Base-by-base conservation (phyloP, 2,113 vertebrate genomes). In the Puffinus mauretanicus region DNA sequence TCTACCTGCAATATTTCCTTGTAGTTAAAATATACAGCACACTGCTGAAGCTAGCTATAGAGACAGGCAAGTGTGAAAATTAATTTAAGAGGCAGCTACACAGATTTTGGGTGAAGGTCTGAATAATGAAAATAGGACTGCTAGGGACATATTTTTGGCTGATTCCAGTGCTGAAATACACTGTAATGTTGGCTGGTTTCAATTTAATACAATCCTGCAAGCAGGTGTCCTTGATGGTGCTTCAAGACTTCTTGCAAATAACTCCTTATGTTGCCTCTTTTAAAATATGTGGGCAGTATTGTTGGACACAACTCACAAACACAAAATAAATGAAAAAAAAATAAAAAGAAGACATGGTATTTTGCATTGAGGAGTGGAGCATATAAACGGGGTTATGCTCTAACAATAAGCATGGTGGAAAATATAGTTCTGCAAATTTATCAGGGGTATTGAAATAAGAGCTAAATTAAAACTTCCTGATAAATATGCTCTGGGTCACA, bases 141-240 rank as follows among this genome's bases (percentile, higher is more conserved):
- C 84, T 91, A 95, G 95, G 95, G 96, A 97, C 95, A 96, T 95
- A 97, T 97, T 97, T 97, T 97, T 97, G 96, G 93, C 95, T 97
- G 95, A 91, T 96, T 95, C 89, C 81, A 91, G 82, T 91, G 94
- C 93, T 87, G 91, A 97, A 94, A 97, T 94, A 90, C 84, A 82
- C 93, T 93, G 82, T 93, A 85, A 84, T 85, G 95, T 91, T 97
- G 94, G 91, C 91, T 96, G 95, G 93, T 96, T 86, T 91, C 91
- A 42, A 24, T 85, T 96, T 95, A 96, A 97, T 96, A 91, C 89
- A 96, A 93, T 96, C 67, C 94, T 90, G 91, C 64, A 95, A 96
- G 94, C 94, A 95, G 93, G 95, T 96, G 94, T 97, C 95, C 94
- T 97, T 95, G 95, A 94, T 95, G 93, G 93, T 97, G 71, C 94